Evolutionary conservation across 2,888 invertebrate genomes (phyloP).

Genomic region (Drosophila setosimentum): DNA sequence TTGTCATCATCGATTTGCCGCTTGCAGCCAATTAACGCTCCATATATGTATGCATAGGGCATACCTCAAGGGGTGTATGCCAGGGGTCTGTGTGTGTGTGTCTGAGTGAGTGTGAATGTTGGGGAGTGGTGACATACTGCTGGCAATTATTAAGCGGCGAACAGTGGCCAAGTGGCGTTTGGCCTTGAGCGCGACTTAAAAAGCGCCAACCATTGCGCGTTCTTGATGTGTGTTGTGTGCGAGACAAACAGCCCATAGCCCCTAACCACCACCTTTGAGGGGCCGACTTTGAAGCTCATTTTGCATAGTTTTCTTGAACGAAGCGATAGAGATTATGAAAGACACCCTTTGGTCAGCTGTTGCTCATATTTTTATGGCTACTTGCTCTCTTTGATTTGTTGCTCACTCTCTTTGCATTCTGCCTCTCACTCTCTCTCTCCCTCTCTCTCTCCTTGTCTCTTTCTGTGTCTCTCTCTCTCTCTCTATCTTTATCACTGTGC

Average conservation of each 20-base stretch:
- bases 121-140: constrained; percentile 32
- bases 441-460: background rate
- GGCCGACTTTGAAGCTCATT: background rate
- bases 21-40: constrained; percentile 68
- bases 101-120: background rate
- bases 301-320: constrained; percentile 3
- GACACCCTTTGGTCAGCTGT: constrained; percentile 22
- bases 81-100: background rate
- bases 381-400: background rate
- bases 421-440: background rate
- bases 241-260: background rate
- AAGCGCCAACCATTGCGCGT: constrained; percentile 66
- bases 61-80: background rate
- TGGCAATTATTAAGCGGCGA: constrained; percentile 58
- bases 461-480: background rate
- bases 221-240: constrained; percentile 13
- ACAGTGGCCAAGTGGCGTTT: constrained; percentile 29
- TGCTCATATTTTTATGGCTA: constrained; percentile 44
- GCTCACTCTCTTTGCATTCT: background rate
- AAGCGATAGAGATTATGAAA: constrained; percentile 23
- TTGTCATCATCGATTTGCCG: constrained; percentile 67
- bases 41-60: constrained; percentile 41
- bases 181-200: constrained; percentile 66
- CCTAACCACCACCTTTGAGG: background rate
- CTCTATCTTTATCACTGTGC: background rate